A percentile compares a stretch with the other conserved stretches of the same genome.
These are phyloP conservation scores for Ceratosolen fusciceps DNA, from an alignment of 1,140 invertebrate species.

Conservation along the genomic window DNA sequence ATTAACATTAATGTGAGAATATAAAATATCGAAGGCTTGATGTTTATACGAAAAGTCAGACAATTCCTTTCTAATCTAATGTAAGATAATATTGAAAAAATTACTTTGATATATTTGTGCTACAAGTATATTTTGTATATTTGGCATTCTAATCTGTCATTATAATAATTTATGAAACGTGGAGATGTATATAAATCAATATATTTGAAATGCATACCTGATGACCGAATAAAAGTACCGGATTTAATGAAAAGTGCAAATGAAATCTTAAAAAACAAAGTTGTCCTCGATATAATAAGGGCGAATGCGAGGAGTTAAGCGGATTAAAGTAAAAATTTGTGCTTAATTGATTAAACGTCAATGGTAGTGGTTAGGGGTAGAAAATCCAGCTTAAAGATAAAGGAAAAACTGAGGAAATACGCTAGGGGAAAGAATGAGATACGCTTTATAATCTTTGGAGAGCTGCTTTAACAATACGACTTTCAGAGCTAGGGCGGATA, in stretches of 20 bases:
- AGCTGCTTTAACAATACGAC: conserved; percentile 30
- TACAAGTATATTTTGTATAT: too few species aligned
- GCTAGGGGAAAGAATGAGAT: background rate
- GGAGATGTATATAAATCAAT: too few species aligned
- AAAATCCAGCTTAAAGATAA: background rate
- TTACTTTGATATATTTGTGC: too few species aligned
- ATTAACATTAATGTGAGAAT: too few species aligned
- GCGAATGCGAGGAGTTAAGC: background rate
- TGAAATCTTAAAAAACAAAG: background rate
- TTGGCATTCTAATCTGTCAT: too few species aligned
- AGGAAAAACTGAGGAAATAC: conserved; percentile 2
- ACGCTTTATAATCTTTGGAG: conserved; percentile 37
- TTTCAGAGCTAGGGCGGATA: conserved; percentile 8
- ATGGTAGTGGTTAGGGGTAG: too few species aligned
- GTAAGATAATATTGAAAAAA: too few species aligned
- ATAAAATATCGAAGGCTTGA: too few species aligned
- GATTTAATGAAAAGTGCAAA: too few species aligned
- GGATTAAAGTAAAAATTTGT: background rate
- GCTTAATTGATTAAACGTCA: background rate
- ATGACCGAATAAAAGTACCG: background rate
- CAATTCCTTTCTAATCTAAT: too few species aligned
- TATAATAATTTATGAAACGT: too few species aligned
- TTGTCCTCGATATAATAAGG: background rate
- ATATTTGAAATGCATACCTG: background rate
- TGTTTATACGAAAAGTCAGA: too few species aligned